These are phyloP conservation scores for Scophthalmus maximus DNA, from an alignment of 2,113 vertebrate species.

Conservation along the genomic window DNA sequence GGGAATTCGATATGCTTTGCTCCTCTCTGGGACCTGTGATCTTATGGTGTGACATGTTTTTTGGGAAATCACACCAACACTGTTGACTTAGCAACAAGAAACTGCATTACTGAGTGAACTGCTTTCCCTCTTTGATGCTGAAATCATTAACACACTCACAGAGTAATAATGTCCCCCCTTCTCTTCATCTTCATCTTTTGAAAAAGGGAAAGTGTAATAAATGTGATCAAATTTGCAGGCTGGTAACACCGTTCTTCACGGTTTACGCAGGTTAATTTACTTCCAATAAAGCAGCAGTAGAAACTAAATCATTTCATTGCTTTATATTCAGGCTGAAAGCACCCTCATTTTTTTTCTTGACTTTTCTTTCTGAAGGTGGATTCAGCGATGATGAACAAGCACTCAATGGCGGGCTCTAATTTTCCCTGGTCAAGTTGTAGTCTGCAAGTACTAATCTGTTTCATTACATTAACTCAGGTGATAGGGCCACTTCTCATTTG, in stretches of 20 bases:
- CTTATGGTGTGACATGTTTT: constrained; percentile 5
- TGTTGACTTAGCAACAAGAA: constrained; percentile 41
- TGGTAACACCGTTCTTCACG: constrained; percentile 46
- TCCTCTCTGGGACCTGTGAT: background rate
- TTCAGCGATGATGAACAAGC: constrained; percentile 57
- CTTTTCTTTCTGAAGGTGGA: constrained; percentile 47
- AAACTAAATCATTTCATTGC: constrained; percentile 62
- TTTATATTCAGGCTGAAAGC: constrained; percentile 45
- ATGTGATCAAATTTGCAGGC: constrained; percentile 59
- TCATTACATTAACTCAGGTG: constrained; percentile 63
- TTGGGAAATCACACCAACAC: constrained; percentile 23
- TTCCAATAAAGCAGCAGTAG: constrained; percentile 51
- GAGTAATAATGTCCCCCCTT: background rate
- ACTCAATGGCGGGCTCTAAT: constrained; percentile 60
- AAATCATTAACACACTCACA: constrained; percentile 13
- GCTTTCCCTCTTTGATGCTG: background rate
- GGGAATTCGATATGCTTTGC: too few relatives aligned
- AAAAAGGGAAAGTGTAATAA: constrained; percentile 34
- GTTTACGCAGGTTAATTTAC: constrained; percentile 64
- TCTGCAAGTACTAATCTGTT: constrained; percentile 63
- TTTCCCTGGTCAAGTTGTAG: constrained; percentile 60
- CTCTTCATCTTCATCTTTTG: constrained; percentile 20
- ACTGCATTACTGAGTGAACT: constrained; percentile 6
- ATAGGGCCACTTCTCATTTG: constrained; percentile 35
- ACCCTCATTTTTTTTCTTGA: constrained; percentile 18